These are phyloP conservation scores for Emydocephalus ijimae DNA, from an alignment of 2,113 vertebrate genomes.

Conservation along the genomic window DNA sequence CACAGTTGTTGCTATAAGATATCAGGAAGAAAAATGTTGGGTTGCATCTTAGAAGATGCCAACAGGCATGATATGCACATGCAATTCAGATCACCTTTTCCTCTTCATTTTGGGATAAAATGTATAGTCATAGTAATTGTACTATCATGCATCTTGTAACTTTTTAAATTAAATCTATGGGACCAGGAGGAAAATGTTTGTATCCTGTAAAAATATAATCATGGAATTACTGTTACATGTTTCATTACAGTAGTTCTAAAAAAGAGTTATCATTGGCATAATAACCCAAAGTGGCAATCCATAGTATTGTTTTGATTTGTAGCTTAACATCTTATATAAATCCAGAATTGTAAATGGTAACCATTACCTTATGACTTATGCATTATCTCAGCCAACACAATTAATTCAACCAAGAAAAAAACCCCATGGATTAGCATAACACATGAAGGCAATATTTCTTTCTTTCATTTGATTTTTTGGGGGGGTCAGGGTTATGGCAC, in stretches of 20 bases:
- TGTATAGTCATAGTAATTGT: not conserved
- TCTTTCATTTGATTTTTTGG: not conserved
- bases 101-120: not conserved
- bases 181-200: not conserved
- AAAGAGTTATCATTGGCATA: not conserved
- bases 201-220: not conserved
- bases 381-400: not conserved
- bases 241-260: not conserved
- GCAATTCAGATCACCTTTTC: not conserved
- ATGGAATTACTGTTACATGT: not conserved
- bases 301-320: not conserved
- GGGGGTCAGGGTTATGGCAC: constrained; percentile 1
- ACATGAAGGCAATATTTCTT: not conserved
- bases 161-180: not conserved
- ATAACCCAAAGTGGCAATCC: not conserved
- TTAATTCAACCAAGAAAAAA: not conserved
- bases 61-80: not conserved
- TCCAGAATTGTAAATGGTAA: not conserved
- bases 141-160: not conserved
- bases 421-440: not conserved
- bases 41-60: not conserved
- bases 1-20: not conserved
- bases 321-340: not conserved
- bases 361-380: not conserved
- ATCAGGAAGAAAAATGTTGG: not conserved